Evolutionary conservation across 2,113 vertebrate species (phyloP).

Genomic region (Prietella phreatophila): DNA sequence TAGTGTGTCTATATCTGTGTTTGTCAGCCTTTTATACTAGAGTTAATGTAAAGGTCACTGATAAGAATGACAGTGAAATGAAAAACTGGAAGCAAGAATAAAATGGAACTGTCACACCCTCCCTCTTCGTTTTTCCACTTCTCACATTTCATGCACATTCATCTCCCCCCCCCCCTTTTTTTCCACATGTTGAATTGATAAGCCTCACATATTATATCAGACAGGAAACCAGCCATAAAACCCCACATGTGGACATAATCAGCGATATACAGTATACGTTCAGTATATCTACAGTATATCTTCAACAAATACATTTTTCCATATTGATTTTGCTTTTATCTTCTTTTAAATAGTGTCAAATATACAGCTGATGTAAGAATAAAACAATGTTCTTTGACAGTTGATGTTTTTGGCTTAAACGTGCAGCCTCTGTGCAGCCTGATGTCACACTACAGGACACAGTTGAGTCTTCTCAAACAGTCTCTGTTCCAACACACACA

Average conservation of each 20-base stretch:
- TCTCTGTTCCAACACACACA: neutral
- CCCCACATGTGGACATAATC: constrained; percentile 36
- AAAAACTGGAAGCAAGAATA: constrained; percentile 24
- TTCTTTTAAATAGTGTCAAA: constrained; percentile 33
- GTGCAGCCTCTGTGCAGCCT: constrained; percentile 11
- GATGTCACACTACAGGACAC: constrained; percentile 4
- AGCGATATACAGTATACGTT: neutral
- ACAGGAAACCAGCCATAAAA: constrained; percentile 39
- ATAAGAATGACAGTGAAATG: constrained; percentile 20
- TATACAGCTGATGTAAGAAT: constrained; percentile 29
- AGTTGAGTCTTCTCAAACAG: constrained; percentile 4
- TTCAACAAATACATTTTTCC: constrained; percentile 26
- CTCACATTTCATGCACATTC: constrained; percentile 25
- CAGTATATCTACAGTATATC: neutral
- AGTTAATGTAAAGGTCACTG: constrained; percentile 35
- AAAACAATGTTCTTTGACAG: neutral
- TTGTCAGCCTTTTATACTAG: constrained; percentile 5
- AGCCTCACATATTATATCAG: constrained; percentile 31
- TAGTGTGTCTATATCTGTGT: neutral
- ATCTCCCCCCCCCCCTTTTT: neutral
- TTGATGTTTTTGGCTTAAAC: constrained; percentile 29
- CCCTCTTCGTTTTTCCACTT: neutral
- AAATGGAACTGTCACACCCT: constrained; percentile 24
- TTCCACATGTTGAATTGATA: constrained; percentile 52
- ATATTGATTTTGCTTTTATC: constrained; percentile 39